Evolutionary conservation across 1,140 invertebrate genomes (phyloP), one percentile per base, ranked within the genome.

Genomic region (Drosophila bifasciata): DNA sequence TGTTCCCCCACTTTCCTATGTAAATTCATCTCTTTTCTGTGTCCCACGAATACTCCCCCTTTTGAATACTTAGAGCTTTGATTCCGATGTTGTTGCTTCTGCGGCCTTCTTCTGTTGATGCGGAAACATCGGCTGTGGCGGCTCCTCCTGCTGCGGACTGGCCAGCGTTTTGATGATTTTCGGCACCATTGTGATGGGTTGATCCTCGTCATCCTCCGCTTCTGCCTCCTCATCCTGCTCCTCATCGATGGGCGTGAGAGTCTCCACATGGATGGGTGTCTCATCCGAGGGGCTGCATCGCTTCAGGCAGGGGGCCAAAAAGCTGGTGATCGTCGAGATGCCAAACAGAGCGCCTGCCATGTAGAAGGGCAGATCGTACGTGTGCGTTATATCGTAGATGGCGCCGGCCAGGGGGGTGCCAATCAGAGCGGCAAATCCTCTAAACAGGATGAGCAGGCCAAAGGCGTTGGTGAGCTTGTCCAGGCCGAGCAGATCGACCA

Each of bases 401-500:
- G 95, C 95, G 56, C 98, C 98, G 81, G 95, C 95, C 44, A 97
- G 91, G 5, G 96, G 96, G 6, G 96, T 95, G 1, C 96, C 96
- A 40, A 98, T 92, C 39, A 99, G 96, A 3, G 97, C 96, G 23
- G 98, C 97, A 32, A 96, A 95, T 17, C 98, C 98, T 92, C 98
- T 95, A 93, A 99, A 98, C 68, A 99, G 93, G 76, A 99, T 98
- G 48, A 99, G 93, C 52, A 99, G 93, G 32, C 98, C 98, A 92
- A 99, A 99, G 17, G 98, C 98, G 91, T 98, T 99, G 40, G 98
- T 99, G 64, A 99, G 92, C 92, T 97, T 97, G 78, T 99, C 98
- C 80, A 99, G 93, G 11, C 98, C 98, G 32, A 99, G 93, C 15
- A 99, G 93, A 89, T 99, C 98, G 72, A 99, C 98, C 48, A 99